phyloP scores from a whole-genome alignment of 2,888 invertebrate genomes.

The Dendrolimus houi region DNA sequence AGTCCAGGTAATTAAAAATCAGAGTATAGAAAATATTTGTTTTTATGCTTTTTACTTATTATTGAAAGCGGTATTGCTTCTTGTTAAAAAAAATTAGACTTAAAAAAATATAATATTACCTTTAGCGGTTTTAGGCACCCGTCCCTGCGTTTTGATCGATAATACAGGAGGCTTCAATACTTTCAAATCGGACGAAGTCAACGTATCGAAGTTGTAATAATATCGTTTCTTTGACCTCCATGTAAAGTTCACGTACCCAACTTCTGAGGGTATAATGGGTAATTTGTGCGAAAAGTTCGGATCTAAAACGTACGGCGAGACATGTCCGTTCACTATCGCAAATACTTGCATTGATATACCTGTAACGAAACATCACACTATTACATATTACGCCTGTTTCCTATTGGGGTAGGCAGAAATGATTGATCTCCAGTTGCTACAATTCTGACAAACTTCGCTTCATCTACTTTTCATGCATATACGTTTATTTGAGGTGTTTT shows the following conservation, averaged over 20 bases:
- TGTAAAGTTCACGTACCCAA: slow-evolving; percentile 92
- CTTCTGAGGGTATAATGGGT: slow-evolving; percentile 94
- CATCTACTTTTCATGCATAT: too few relatives aligned
- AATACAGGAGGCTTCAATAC: slow-evolving; percentile 91
- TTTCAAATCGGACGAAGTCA: slow-evolving; percentile 89
- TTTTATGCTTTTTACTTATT: too few relatives aligned
- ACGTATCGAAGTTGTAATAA: slow-evolving; percentile 89
- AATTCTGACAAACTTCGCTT: too few relatives aligned
- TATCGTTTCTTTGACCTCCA: slow-evolving; percentile 93
- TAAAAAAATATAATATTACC: slow-evolving; percentile 60
- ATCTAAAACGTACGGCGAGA: slow-evolving; percentile 90
- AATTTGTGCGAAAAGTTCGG: slow-evolving; percentile 93
- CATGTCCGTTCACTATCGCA: slow-evolving; percentile 91
- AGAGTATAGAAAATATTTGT: too few relatives aligned
- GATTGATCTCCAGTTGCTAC: too few relatives aligned
- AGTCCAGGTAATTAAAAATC: too few relatives aligned
- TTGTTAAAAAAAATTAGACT: too few relatives aligned
- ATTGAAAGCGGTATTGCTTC: too few relatives aligned
- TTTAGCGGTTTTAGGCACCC: slow-evolving; percentile 90
- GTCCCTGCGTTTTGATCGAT: slow-evolving; percentile 89
- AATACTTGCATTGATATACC: slow-evolving; percentile 92
- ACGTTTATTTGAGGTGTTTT: too few relatives aligned
- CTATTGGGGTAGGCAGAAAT: too few relatives aligned
- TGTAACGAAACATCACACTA: slow-evolving; percentile 38
- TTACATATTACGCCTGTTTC: too few relatives aligned